Evolutionary conservation across 2,888 invertebrate species (phyloP).

Genomic region (Perizoma affinitatum): DNA sequence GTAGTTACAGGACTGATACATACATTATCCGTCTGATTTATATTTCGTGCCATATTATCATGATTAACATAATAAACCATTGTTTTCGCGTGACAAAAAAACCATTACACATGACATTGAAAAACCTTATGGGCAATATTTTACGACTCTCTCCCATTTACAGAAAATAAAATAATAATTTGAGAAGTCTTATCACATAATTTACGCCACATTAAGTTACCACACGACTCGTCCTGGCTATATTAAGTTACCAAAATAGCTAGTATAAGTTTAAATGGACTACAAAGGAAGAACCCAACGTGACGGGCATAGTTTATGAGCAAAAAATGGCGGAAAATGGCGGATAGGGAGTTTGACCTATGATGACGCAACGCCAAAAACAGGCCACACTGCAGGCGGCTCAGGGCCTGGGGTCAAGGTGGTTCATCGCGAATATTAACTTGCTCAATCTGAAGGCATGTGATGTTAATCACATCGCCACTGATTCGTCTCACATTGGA

Average conservation of each 20-base stretch:
- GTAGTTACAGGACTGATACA: no score
- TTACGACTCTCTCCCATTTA: constrained; percentile 37
- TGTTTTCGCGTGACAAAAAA: constrained; percentile 5
- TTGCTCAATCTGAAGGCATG: constrained; percentile 62
- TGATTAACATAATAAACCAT: neutral
- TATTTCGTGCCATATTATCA: neutral
- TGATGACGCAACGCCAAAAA: constrained; percentile 81
- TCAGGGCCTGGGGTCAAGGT: constrained; percentile 71
- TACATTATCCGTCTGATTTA: neutral
- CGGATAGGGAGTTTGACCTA: constrained; percentile 77
- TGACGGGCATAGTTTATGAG: constrained; percentile 74
- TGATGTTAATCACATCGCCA: constrained; percentile 44
- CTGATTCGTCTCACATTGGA: constrained; percentile 16
- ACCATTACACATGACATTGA: constrained; percentile 13
- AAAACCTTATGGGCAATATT: constrained; percentile 10
- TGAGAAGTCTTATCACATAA: constrained; percentile 53
- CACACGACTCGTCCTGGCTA: constrained; percentile 53
- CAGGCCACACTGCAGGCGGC: constrained; percentile 65
- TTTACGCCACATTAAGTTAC: constrained; percentile 37
- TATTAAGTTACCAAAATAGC: constrained; percentile 71
- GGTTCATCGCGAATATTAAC: constrained; percentile 70
- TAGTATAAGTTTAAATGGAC: constrained; percentile 68
- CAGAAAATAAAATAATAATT: constrained; percentile 45
- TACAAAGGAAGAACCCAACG: constrained; percentile 79
- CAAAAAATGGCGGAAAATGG: constrained; percentile 68